Evolutionary conservation across 2,888 invertebrate species (phyloP).

Genomic region (Archips xylosteana): DNA sequence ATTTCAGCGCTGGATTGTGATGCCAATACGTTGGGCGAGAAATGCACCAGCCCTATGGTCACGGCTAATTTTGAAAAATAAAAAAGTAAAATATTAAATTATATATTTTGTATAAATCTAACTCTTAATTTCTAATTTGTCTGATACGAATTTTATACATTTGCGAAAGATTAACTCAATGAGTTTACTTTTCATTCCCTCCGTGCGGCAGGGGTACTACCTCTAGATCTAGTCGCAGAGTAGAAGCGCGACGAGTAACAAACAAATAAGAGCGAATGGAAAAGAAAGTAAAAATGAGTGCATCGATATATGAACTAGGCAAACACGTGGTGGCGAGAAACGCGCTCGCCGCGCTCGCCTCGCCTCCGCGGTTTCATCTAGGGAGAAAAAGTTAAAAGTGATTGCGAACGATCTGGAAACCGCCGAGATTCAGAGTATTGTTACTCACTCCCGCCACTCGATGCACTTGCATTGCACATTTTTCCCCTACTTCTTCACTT

Average conservation of each 20-base stretch:
- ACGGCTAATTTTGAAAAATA: no score
- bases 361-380: slow-evolving; percentile 70
- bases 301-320: slow-evolving; percentile 80
- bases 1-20: no score
- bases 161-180: slow-evolving; percentile 50
- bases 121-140: not conserved
- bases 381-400: slow-evolving; percentile 71
- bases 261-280: slow-evolving; percentile 81
- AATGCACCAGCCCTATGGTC: no score
- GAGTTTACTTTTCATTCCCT: slow-evolving; percentile 62
- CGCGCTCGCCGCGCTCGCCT: slow-evolving; percentile 65
- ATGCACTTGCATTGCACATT: slow-evolving; percentile 70
- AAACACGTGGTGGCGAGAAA: slow-evolving; percentile 73
- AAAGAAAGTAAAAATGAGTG: slow-evolving; percentile 85
- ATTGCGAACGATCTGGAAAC: slow-evolving; percentile 72
- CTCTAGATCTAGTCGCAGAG: slow-evolving; percentile 44
- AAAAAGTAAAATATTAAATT: no score
- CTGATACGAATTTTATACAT: slow-evolving; percentile 8
- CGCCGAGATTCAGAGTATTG: slow-evolving; percentile 66
- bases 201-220: slow-evolving; percentile 38
- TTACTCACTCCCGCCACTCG: slow-evolving; percentile 69
- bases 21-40: no score
- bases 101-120: no score
- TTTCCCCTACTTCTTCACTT: slow-evolving; percentile 83
- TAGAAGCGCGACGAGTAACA: slow-evolving; percentile 59